A percentile compares a stretch with the other conserved stretches of the same genome.
Evolutionary conservation across 2,888 invertebrate species (phyloP).

Genomic region (Melanchra persicariae): DNA sequence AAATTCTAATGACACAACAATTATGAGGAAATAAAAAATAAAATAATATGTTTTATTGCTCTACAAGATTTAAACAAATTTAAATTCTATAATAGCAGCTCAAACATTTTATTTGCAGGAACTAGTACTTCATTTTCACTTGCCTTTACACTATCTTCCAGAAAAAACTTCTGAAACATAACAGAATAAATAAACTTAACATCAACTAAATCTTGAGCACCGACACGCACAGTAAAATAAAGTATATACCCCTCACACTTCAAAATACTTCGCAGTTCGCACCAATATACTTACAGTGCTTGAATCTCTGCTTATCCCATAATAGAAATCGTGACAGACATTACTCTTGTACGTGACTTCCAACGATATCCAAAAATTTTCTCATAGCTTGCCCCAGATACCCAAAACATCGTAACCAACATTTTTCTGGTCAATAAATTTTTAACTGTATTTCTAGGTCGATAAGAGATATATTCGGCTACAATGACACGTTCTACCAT

Average conservation of each 20-base stretch:
- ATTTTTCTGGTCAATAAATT: background rate
- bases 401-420: background rate
- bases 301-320: constrained; percentile 48
- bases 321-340: constrained; percentile 62
- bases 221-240: background rate
- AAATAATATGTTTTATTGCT: too few species aligned
- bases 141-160: background rate
- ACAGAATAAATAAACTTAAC: background rate
- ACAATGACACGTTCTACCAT: constrained; percentile 88
- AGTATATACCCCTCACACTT: constrained; percentile 3
- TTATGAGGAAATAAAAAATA: too few species aligned
- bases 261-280: constrained; percentile 38
- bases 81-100: too few species aligned
- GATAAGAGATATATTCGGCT: constrained; percentile 87
- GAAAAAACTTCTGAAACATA: background rate
- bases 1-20: too few species aligned
- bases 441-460: constrained; percentile 75
- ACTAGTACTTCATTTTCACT: background rate
- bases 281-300: constrained; percentile 41
- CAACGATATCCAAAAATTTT: constrained; percentile 50
- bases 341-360: constrained; percentile 59
- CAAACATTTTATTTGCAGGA: too few species aligned
- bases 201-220: background rate
- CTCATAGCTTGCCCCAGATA: constrained; percentile 32
- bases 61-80: too few species aligned